Base-by-base conservation (phyloP, 2,797 vertebrate species). In the Neosalanx taihuensis region DNA sequence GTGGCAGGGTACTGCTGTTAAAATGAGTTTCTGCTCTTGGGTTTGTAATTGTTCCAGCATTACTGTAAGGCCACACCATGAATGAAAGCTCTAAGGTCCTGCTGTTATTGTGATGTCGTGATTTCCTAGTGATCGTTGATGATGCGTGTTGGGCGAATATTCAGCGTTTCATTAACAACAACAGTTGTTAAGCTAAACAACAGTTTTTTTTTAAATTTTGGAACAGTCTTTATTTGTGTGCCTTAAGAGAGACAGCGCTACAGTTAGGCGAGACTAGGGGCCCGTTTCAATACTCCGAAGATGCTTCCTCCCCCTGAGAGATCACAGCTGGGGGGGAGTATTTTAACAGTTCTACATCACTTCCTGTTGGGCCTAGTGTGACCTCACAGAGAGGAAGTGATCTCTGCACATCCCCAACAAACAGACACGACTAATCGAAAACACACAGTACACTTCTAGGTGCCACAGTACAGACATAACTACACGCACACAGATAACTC, bases 151-250 rank as follows among this genome's bases (percentile, higher is more conserved):
- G 18, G 18, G 13, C 2, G 0, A 4, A 53, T 18, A 6, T 4
- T 53, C 1, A 53, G 18, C 51, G 3, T 53, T 53, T 15, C 51
- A 53, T 15, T 53, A 53, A 53, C n/a, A n/a, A n/a, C n/a, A n/a
- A n/a, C n/a, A n/a, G n/a, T n/a, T n/a, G n/a, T n/a, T n/a, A n/a
- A n/a, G n/a, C n/a, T n/a, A n/a, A n/a, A n/a, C n/a, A n/a, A n/a
- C n/a, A n/a, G 58, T 29, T 59, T n/a, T 58, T 9, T 29, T 37
- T 76, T 60, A 20, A 81, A 26, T 79, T 84, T 89, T 85, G 81
- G 75, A 69, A 89, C 85, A 85, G 76, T 82, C 75, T 89, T 89
- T 89, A 86, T 90, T 88, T 89, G 72, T 87, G 77, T 90, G 85
- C 89, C 75, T 90, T n/a, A n/a, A 91, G 87, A 89, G 81, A 87